Conservation (phyloP, 2,797 vertebrate species). For the Intellagama lesueurii region DNA sequence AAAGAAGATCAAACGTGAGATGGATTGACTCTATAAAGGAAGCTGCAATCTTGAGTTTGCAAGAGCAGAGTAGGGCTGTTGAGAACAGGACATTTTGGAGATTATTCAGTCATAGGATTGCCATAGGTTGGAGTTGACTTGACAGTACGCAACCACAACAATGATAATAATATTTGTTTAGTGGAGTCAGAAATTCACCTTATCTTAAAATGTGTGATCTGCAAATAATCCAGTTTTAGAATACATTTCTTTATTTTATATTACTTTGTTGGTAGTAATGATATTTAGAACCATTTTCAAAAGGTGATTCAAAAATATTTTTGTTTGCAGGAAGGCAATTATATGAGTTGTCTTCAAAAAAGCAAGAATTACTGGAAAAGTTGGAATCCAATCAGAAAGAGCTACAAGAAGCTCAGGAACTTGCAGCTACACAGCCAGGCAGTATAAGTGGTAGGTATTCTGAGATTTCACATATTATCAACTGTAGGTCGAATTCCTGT, state of each 20-base stretch:
- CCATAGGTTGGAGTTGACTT: too few species aligned
- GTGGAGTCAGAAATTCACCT: not conserved
- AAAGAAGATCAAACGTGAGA: too few species aligned
- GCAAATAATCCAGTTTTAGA: not conserved
- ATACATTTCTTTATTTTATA: not conserved
- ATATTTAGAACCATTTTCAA: not conserved
- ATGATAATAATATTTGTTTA: not conserved
- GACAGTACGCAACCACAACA: too few species aligned
- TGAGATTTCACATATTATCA: not conserved
- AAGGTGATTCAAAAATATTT: not conserved
- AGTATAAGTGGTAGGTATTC: slow-evolving; percentile 9
- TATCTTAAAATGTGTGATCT: not conserved
- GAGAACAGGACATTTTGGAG: too few species aligned
- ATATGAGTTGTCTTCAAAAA: slow-evolving; percentile 22
- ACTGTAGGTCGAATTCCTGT: not conserved
- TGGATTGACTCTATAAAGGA: too few species aligned
- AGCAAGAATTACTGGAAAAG: slow-evolving; percentile 7
- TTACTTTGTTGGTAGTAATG: not conserved
- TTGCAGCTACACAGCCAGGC: not conserved
- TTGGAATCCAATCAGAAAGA: slow-evolving; percentile 9
- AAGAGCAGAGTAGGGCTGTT: too few species aligned
- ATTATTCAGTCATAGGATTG: too few species aligned
- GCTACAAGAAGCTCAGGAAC: slow-evolving; percentile 8
- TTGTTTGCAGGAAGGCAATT: slow-evolving; percentile 17
- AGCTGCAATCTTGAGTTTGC: too few species aligned